phyloP scores from a whole-genome alignment of 2,888 invertebrate species.

The Megalurothrips usitatus region DNA sequence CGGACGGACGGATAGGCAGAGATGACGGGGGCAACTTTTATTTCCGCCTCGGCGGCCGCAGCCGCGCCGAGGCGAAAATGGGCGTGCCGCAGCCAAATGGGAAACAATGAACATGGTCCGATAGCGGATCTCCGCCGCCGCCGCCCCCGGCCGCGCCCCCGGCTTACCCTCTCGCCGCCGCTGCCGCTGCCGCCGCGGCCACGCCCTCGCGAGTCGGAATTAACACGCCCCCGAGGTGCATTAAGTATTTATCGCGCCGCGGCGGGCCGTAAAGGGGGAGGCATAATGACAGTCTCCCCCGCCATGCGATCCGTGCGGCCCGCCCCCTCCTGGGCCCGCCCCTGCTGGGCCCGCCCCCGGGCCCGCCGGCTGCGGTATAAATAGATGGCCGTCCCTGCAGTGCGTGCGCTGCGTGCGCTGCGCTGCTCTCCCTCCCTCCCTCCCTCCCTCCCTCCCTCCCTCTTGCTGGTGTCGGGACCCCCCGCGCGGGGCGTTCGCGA shows the following conservation, averaged over 20 bases:
- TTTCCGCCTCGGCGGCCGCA: background rate
- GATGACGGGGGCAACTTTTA: conserved; percentile 4
- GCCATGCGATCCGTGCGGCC: background rate
- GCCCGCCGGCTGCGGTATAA: background rate
- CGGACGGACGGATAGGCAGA: too few relatives aligned
- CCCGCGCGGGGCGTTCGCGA: background rate
- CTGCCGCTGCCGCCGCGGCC: background rate
- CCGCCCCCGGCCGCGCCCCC: background rate
- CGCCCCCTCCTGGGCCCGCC: background rate
- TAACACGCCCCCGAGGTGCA: conserved; percentile 18
- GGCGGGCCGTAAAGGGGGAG: background rate
- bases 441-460: background rate
- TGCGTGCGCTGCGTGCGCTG: background rate
- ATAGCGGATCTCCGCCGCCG: background rate
- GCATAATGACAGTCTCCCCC: conserved; percentile 1
- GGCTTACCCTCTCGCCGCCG: background rate
- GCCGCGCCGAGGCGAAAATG: background rate
- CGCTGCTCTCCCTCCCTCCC: background rate
- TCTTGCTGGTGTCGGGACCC: background rate
- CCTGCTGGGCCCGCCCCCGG: background rate
- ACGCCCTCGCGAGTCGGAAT: background rate
- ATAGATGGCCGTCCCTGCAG: background rate
- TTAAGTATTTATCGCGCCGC: conserved; percentile 22
- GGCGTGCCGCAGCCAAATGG: background rate
- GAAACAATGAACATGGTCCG: conserved; percentile 1